phyloP scores from a whole-genome alignment of 2,797 vertebrate species.

The Mormyrops attenuatus region DNA sequence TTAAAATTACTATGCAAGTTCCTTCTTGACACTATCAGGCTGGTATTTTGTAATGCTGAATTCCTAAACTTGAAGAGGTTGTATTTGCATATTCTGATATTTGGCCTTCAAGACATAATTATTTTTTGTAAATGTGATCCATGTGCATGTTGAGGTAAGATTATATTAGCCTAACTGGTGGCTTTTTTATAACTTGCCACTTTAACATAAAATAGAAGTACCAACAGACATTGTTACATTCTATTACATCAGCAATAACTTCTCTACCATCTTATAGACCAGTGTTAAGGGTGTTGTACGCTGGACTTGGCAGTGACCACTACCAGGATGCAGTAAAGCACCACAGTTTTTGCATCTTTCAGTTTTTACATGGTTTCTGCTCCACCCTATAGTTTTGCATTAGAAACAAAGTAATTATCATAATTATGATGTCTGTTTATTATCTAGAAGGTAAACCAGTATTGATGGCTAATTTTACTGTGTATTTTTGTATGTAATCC shows the following conservation, averaged over 20 bases:
- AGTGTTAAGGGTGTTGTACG: background rate
- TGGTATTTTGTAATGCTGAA: background rate
- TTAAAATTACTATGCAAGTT: background rate
- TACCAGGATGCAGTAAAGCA: background rate
- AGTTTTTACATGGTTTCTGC: background rate
- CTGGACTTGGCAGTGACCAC: background rate
- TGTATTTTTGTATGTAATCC: background rate
- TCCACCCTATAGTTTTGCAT: background rate
- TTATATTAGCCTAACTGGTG: slow-evolving; percentile 2
- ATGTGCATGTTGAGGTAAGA: background rate
- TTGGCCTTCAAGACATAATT: background rate
- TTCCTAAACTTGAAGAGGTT: background rate
- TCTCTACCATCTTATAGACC: background rate
- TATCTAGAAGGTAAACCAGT: background rate
- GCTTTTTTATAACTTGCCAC: background rate
- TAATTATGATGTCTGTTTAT: background rate
- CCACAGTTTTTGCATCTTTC: background rate
- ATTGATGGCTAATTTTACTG: background rate
- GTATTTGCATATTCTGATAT: background rate
- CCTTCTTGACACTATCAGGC: background rate
- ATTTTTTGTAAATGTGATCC: background rate
- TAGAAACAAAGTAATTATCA: background rate
- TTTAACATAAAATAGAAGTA: background rate
- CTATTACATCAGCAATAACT: background rate
- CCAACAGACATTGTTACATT: background rate